Evolutionary conservation across 1,140 invertebrate genomes (phyloP).

Genomic region (Sitophilus oryzae): DNA sequence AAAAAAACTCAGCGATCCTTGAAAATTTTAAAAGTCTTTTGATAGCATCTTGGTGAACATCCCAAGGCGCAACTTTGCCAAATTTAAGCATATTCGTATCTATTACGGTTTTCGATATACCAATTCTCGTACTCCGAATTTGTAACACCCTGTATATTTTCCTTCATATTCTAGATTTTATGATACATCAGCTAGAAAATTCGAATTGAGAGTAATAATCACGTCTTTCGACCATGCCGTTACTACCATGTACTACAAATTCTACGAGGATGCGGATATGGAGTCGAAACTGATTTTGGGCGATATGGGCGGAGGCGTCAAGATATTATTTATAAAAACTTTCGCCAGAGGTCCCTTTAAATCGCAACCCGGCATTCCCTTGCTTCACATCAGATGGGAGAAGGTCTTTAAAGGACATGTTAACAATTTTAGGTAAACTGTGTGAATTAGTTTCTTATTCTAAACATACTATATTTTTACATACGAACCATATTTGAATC

Average conservation of each 20-base stretch:
- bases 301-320: constrained; percentile 59
- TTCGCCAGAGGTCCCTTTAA: constrained; percentile 57
- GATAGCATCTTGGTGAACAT: no score
- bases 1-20: no score
- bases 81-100: no score
- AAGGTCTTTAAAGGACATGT: constrained; percentile 46
- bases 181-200: constrained; percentile 62
- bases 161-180: constrained; percentile 52
- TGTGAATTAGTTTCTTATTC: no score
- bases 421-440: constrained; percentile 14
- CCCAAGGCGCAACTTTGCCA: background rate
- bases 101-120: no score
- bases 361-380: constrained; percentile 52
- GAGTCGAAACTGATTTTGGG: constrained; percentile 59
- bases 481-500: constrained; percentile 1
- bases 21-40: no score
- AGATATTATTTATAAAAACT: constrained; percentile 54
- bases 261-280: constrained; percentile 50
- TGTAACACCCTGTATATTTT: background rate
- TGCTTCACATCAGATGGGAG: constrained; percentile 52
- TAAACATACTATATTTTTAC: background rate
- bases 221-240: constrained; percentile 52
- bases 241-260: constrained; percentile 58
- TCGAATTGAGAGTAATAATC: constrained; percentile 56
- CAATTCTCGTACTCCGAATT: no score